Conservation (phyloP, 2,113 vertebrate species). For the Muntiacus muntjak region DNA sequence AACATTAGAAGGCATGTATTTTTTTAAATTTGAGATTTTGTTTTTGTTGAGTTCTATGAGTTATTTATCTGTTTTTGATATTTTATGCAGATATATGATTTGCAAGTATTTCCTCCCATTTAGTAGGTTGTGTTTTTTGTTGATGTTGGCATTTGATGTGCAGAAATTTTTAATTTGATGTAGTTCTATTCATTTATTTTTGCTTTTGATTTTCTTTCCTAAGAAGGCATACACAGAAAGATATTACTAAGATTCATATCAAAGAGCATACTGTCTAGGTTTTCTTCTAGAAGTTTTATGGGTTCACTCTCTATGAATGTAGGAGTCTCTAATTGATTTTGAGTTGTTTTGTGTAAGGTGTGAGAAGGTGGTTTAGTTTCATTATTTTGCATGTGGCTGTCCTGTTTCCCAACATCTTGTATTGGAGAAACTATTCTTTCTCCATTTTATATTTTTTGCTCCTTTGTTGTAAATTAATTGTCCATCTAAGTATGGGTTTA, state of each 20-base stretch:
- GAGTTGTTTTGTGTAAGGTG: background rate
- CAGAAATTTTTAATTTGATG: background rate
- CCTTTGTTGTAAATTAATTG: background rate
- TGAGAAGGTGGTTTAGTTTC: background rate
- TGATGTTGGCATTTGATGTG: background rate
- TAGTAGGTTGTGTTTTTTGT: background rate
- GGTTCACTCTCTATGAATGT: background rate
- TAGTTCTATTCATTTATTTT: background rate
- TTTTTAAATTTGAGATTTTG: background rate
- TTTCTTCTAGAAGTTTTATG: background rate
- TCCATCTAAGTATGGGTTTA: background rate
- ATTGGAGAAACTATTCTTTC: background rate
- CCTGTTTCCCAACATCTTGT: background rate
- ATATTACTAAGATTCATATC: background rate
- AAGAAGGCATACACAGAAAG: background rate
- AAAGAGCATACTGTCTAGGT: background rate
- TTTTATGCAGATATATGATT: background rate
- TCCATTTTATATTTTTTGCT: background rate
- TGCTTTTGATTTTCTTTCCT: background rate
- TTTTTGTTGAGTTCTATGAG: background rate
- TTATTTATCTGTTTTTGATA: background rate
- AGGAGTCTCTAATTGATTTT: background rate
- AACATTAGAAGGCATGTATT: fast-evolving
- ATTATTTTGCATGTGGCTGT: background rate
- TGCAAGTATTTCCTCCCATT: background rate